Conservation (phyloP, 2,888 invertebrate species). For the Agriopis leucophaearia region DNA sequence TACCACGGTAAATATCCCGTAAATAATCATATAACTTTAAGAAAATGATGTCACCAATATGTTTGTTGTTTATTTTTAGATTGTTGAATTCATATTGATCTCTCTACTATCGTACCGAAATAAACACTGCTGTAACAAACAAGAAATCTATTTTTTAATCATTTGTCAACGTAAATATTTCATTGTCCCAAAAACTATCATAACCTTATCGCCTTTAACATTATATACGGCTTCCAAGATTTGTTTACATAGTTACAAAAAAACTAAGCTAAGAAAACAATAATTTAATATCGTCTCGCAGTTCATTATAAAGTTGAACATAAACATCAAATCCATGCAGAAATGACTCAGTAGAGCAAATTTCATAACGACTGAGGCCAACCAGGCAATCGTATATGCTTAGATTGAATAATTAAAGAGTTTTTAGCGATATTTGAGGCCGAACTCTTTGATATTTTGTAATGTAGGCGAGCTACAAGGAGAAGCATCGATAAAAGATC, state of each 20-base stretch:
- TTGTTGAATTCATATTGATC: conserved; percentile 2
- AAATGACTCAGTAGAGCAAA: conserved; percentile 24
- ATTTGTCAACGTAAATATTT: no score
- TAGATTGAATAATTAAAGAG: neutral
- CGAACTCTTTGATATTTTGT: conserved; percentile 31
- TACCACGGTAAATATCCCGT: no score
- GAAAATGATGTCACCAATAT: neutral
- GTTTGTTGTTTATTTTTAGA: neutral
- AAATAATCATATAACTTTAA: no score
- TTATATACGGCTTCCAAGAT: no score
- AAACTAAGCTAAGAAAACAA: conserved; percentile 22
- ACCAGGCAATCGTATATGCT: conserved; percentile 4
- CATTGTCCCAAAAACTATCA: no score
- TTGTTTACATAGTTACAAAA: no score
- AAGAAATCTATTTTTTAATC: neutral
- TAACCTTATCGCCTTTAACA: no score
- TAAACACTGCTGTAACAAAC: neutral
- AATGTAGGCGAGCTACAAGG: conserved; percentile 25
- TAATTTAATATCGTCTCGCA: conserved; percentile 21
- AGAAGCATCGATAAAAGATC: conserved; percentile 48
- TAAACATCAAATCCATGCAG: conserved; percentile 19
- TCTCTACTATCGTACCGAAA: neutral
- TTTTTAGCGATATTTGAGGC: conserved; percentile 7
- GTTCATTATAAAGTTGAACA: conserved; percentile 25
- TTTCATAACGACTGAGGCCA: conserved; percentile 24